Conservation (phyloP, 2,888 invertebrate species). For the Sericinus montela region DNA sequence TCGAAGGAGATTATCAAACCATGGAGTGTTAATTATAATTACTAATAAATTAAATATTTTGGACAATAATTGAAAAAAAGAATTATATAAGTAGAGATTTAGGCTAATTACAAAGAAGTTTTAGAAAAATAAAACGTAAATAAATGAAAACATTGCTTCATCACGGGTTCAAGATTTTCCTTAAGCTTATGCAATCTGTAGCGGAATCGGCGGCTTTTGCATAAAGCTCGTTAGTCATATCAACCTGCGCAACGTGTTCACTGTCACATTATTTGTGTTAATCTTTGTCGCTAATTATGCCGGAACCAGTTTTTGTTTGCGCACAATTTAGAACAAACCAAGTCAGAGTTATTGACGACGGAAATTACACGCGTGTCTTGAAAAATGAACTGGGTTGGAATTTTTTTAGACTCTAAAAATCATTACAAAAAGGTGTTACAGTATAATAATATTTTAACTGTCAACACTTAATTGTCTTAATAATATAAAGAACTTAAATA, state of each 20-base stretch:
- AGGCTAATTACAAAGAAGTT: no score
- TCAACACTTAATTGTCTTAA: no score
- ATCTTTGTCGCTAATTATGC: conserved; percentile 15
- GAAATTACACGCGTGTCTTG: conserved; percentile 14
- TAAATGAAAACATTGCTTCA: no score
- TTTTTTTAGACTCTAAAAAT: not conserved
- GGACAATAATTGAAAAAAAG: no score
- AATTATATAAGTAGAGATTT: no score
- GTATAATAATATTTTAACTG: no score
- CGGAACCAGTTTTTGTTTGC: conserved; percentile 12
- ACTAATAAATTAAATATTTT: no score
- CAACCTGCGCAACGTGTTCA: not conserved
- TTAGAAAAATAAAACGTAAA: no score
- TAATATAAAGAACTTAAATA: no score
- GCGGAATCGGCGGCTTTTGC: not conserved
- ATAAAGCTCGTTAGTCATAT: conserved; percentile 7
- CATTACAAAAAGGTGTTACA: no score
- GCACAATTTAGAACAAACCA: conserved; percentile 1
- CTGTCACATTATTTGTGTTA: conserved; percentile 18
- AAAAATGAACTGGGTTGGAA: not conserved
- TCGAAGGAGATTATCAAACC: no score
- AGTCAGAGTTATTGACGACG: conserved; percentile 1
- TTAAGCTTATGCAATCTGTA: not conserved
- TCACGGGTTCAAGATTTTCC: not conserved
- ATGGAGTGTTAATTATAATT: no score